Conservation (phyloP, 53 echinoderm and acorn worm genomes). For the Holothuria leucospilota region DNA sequence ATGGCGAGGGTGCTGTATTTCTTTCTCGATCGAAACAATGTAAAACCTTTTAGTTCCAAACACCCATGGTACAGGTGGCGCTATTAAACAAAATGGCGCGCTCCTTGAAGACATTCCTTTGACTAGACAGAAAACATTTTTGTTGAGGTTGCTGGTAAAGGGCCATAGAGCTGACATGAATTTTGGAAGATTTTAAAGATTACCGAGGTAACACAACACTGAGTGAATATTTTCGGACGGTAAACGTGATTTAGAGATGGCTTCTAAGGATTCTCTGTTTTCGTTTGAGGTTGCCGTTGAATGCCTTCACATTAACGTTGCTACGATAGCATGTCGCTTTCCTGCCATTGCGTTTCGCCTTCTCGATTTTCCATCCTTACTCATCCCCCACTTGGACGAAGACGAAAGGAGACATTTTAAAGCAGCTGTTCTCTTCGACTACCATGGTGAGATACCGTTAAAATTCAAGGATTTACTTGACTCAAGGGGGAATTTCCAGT, state of each 20-base stretch:
- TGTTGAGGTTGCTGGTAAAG: no score
- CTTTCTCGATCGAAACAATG: no score
- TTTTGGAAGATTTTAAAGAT: no score
- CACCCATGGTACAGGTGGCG: not conserved
- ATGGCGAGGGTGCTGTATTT: no score
- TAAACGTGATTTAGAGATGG: not conserved
- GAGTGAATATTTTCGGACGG: no score
- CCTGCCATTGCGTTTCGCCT: slow-evolving; percentile 91
- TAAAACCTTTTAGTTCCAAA: no score
- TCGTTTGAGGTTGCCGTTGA: slow-evolving; percentile 92
- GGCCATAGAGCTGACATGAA: no score
- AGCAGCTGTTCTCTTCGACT: slow-evolving; percentile 44
- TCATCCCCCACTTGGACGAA: slow-evolving; percentile 80
- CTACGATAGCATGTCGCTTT: slow-evolving; percentile 78
- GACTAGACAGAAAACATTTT: no score
- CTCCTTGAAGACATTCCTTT: not conserved
- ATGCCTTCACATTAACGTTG: slow-evolving; percentile 68
- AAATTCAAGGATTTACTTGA: slow-evolving; percentile 83
- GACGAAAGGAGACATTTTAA: slow-evolving; percentile 61
- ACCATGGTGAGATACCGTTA: slow-evolving; percentile 39
- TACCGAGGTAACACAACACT: no score
- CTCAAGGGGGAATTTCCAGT: slow-evolving; percentile 78
- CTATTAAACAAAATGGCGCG: slow-evolving; percentile 4
- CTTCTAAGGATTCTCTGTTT: slow-evolving; percentile 72
- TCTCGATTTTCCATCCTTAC: slow-evolving; percentile 89